Evolutionary conservation across 2,113 vertebrate species (phyloP), one percentile per base, ranked within the genome.

Genomic region (Sinosuthora webbiana): DNA sequence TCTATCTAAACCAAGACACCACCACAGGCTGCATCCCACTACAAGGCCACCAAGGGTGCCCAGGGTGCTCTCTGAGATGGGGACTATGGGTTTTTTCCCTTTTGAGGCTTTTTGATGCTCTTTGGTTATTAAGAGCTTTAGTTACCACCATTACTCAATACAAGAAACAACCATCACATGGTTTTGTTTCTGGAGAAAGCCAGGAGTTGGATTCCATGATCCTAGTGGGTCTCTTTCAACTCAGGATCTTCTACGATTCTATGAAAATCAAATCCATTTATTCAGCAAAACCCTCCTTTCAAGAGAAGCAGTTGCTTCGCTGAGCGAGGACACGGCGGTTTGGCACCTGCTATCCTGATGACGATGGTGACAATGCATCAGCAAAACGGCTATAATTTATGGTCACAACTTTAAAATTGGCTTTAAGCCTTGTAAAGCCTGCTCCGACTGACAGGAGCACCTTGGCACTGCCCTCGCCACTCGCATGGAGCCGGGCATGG

Each of bases 401-500:
- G 10, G 59, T 12, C 64, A 73, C 3, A 0, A 28, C 71, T 74
- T 83, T 6, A 77, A 77, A 83, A 52, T 1, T 15, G 28, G 25
- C 63, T 76, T 16, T 0, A 35, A 80, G 59, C 15, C 88, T 24
- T 27, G 53, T 24, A 23, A 45, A 50, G 71, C 42, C 71, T 10
- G 42, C 39, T 45, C 56, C 1, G 0, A 42, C 14, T 3, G 7
- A 55, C 4, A 12, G 56, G 41, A 89, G 76, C 76, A 83, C 49
- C 68, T 23, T 9, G 55, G 62, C 49, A 37, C 30, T 76, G 86
- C 41, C 57, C 63, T 64, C 30, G 2, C 11, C 52, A 6, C n/a
- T 23, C 3, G 0, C 52, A n/a, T 0, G 0, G 73, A 37, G 82
- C 37, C 1, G 0, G 41, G 75, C 69, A 55, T 0, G 2, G 88